Conservation (phyloP, 2,888 invertebrate species). For the Tinea pellionella region DNA sequence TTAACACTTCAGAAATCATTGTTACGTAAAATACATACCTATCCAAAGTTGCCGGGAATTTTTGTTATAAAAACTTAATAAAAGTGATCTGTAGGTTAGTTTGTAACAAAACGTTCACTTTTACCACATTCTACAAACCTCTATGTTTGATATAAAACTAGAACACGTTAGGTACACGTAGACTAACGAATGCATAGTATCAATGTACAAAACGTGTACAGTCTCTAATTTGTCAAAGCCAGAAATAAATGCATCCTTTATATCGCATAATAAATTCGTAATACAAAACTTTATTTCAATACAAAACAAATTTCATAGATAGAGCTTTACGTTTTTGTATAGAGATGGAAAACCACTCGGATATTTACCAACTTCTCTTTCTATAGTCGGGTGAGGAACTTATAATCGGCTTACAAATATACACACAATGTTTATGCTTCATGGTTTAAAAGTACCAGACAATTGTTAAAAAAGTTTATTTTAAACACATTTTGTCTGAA, state of each 20-base stretch:
- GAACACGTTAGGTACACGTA: no score
- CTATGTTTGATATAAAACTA: no score
- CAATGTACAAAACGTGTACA: background rate
- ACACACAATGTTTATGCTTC: background rate
- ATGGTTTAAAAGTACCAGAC: background rate
- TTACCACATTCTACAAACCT: no score
- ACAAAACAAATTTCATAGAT: no score
- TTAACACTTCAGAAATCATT: no score
- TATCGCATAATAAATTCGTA: background rate
- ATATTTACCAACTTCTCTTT: background rate
- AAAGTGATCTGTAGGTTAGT: no score
- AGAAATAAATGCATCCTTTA: background rate
- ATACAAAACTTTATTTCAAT: background rate
- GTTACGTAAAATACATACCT: no score
- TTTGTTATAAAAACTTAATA: no score
- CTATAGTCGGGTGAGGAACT: background rate
- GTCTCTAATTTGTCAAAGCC: slow-evolving; percentile 1
- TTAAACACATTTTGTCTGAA: background rate
- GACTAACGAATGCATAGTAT: background rate
- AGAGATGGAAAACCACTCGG: background rate
- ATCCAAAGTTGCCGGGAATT: no score
- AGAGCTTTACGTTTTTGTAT: background rate
- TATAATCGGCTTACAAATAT: slow-evolving; percentile 6
- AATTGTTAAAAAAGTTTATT: background rate
- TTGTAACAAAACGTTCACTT: no score